Evolutionary conservation across 2,888 invertebrate genomes (phyloP).

Genomic region (Acrobasis consociella): DNA sequence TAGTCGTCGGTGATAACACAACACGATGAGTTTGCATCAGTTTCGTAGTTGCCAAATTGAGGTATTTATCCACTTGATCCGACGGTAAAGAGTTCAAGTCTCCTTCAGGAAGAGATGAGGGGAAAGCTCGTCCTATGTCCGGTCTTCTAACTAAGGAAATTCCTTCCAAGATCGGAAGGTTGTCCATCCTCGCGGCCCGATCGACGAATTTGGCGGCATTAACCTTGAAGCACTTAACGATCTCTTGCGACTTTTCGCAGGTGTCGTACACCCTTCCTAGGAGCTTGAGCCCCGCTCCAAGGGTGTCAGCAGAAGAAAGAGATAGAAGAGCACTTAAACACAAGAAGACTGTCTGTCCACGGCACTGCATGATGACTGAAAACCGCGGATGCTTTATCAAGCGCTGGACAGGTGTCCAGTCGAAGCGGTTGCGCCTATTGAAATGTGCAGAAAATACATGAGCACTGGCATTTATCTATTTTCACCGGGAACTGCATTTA

Average conservation of each 20-base stretch:
- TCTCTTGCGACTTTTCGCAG: slow-evolving; percentile 85
- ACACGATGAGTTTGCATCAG: slow-evolving; percentile 84
- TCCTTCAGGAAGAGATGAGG: slow-evolving; percentile 78
- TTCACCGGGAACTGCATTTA: slow-evolving; percentile 83
- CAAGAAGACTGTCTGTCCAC: slow-evolving; percentile 66
- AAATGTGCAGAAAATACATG: slow-evolving; percentile 78
- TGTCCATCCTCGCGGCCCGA: slow-evolving; percentile 84
- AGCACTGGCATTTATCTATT: slow-evolving; percentile 81
- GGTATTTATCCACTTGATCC: slow-evolving; percentile 83
- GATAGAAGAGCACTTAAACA: slow-evolving; percentile 63
- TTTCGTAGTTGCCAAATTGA: slow-evolving; percentile 80
- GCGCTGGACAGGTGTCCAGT: slow-evolving; percentile 65
- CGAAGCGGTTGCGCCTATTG: slow-evolving; percentile 71
- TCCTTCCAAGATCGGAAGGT: slow-evolving; percentile 84
- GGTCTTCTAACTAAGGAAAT: slow-evolving; percentile 80
- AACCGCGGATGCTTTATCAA: slow-evolving; percentile 55
- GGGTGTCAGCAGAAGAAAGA: slow-evolving; percentile 62
- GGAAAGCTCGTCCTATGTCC: slow-evolving; percentile 72
- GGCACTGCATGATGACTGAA: slow-evolving; percentile 68
- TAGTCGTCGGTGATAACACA: slow-evolving; percentile 71
- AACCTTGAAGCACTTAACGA: slow-evolving; percentile 87
- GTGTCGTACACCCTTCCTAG: slow-evolving; percentile 82
- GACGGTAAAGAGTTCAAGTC: slow-evolving; percentile 83
- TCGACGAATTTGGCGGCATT: slow-evolving; percentile 86
- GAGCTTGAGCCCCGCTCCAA: slow-evolving; percentile 73